phyloP scores from a whole-genome alignment of 2,797 vertebrate species.

The Gephyroberyx darwinii region DNA sequence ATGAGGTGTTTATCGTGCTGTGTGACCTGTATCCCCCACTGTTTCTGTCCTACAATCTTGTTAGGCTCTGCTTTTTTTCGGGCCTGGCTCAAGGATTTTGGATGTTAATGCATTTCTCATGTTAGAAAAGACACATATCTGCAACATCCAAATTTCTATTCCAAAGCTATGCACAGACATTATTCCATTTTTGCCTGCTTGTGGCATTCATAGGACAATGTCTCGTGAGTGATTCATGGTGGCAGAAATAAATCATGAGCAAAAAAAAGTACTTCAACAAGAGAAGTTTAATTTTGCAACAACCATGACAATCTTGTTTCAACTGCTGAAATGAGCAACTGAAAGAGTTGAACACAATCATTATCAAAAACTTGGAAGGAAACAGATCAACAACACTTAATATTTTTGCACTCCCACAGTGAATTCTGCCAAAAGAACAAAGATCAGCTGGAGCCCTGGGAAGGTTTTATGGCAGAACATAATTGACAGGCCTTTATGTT shows the following conservation, averaged over 20 bases:
- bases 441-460: slow-evolving; percentile 69
- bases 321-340: slow-evolving; percentile 58
- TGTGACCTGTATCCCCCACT: slow-evolving; percentile 43
- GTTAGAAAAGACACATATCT: slow-evolving; percentile 23
- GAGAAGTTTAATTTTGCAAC: slow-evolving; percentile 51
- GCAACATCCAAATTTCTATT: slow-evolving; percentile 7
- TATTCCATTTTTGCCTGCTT: slow-evolving; percentile 37
- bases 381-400: slow-evolving; percentile 77
- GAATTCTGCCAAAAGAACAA: slow-evolving; percentile 72
- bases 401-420: slow-evolving; percentile 70
- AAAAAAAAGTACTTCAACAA: slow-evolving; percentile 23
- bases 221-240: slow-evolving; percentile 35
- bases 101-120: slow-evolving; percentile 20
- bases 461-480: slow-evolving; percentile 72
- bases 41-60: slow-evolving; percentile 21
- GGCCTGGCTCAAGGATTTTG: slow-evolving; percentile 12
- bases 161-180: slow-evolving; percentile 33
- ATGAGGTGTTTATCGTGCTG: slow-evolving; percentile 45
- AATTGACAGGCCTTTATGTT: slow-evolving; percentile 72
- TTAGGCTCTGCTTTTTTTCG: slow-evolving; percentile 34
- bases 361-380: slow-evolving; percentile 67
- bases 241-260: slow-evolving; percentile 38
- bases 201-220: slow-evolving; percentile 35
- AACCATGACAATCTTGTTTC: slow-evolving; percentile 35
- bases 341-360: slow-evolving; percentile 67